Evolutionary conservation across 1,140 invertebrate genomes (phyloP).

Genomic region (Sipha flava): DNA sequence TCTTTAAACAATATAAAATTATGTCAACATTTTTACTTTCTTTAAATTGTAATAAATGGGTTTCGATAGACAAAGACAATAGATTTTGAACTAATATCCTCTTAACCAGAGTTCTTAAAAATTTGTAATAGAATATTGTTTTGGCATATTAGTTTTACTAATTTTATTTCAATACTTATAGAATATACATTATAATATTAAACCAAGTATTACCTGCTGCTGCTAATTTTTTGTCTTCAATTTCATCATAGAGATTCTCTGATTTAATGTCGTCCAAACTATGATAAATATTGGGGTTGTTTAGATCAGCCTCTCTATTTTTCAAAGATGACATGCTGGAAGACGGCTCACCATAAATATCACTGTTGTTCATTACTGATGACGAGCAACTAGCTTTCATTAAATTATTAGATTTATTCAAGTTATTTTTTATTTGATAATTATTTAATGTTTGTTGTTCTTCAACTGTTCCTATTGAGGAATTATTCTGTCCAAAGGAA

Average conservation of each 20-base stretch:
- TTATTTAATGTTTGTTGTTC: slow-evolving; percentile 47
- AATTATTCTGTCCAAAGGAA: slow-evolving; percentile 54
- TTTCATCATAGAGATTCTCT: slow-evolving; percentile 82
- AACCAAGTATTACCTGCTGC: not conserved
- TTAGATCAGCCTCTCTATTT: slow-evolving; percentile 71
- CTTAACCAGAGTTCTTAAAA: too few species aligned
- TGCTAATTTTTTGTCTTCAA: slow-evolving; percentile 60
- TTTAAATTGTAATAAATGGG: too few species aligned
- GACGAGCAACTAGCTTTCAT: slow-evolving; percentile 49
- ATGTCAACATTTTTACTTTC: too few species aligned
- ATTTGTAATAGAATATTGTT: too few species aligned
- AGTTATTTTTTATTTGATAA: slow-evolving; percentile 54
- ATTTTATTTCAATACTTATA: too few species aligned
- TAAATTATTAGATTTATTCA: slow-evolving; percentile 52
- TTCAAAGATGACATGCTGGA: slow-evolving; percentile 51
- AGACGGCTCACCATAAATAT: slow-evolving; percentile 45
- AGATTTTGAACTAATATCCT: too few species aligned
- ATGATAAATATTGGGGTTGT: slow-evolving; percentile 79
- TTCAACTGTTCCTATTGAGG: slow-evolving; percentile 21
- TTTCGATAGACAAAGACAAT: too few species aligned
- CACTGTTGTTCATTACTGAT: slow-evolving; percentile 48
- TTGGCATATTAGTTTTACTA: too few species aligned
- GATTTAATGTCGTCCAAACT: slow-evolving; percentile 63
- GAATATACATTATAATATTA: not conserved
- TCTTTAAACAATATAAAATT: too few species aligned